Evolutionary conservation across 2,888 invertebrate species (phyloP), one percentile per base, ranked within the genome.

Genomic region (Seira ritae): DNA sequence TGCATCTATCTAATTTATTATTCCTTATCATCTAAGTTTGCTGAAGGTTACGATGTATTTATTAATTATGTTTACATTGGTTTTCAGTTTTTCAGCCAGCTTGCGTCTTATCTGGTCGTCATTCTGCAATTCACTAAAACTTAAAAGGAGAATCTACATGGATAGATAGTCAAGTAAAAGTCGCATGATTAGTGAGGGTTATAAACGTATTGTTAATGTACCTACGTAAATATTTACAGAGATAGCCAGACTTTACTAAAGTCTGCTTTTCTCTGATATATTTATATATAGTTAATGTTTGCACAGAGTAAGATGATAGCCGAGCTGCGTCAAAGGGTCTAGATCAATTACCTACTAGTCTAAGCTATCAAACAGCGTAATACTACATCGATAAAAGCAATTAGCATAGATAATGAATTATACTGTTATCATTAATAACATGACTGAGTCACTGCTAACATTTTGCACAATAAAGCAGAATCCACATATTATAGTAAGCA

Each of bases 41-140:
- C 42, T 42, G 12, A 42, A 42, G 42, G 42, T 42, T 8, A 19
- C 31, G 6, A 69, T 17, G n/a, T 15, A 22, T 50, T 70, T 46
- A n/a, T 0, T 72, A 31, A 55, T 24, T 17, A 23, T 65, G 17
- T 67, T 65, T 65, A n/a, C 24, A 0, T n/a, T 67, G 24, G 15
- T 65, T 67, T 55, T 1, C 12, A 80, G 80, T 75, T 65, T 66
- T 70, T 66, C 17, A 46, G 66, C 3, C 80, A 81, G 50, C 50
- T 81, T 15, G 75, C 75, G 12, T 66, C 75, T 0, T 75, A 81
- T 19, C 24, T 81, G 23, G 74, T 81, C 10, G 75, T 81, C 22
- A 75, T 81, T 20, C 50, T 81, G 0, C 80, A 81, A 19, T 75
- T 81, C 50, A 24, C 55, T 10, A 75, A 75, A 31, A 6, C 72